These are phyloP conservation scores for Cryptocheilus praepositus DNA, from an alignment of 2,888 invertebrate genomes.

Conservation along the genomic window DNA sequence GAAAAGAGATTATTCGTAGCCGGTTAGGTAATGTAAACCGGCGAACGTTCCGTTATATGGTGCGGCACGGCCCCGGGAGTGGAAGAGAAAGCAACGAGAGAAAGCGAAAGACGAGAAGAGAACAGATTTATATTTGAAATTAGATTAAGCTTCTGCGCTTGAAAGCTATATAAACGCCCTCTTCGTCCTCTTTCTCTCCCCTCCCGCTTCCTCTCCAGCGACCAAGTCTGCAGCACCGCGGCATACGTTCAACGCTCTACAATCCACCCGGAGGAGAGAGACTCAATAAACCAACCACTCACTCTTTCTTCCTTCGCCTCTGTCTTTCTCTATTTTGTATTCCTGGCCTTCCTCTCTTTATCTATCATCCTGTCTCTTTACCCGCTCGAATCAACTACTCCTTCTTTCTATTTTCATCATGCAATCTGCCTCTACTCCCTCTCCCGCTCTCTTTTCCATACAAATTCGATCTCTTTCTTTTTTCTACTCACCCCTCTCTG, in stretches of 20 bases:
- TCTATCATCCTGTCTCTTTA: background rate
- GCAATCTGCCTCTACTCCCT: constrained; percentile 15
- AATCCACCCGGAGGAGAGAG: constrained; percentile 65
- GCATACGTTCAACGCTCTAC: constrained; percentile 61
- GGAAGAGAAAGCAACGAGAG: constrained; percentile 31
- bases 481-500: no score
- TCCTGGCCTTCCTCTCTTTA: constrained; percentile 8
- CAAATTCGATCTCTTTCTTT: background rate
- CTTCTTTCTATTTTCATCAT: constrained; percentile 37
- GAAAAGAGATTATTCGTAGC: constrained; percentile 62
- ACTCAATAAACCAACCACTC: constrained; percentile 72
- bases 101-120: constrained; percentile 58
- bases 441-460: constrained; percentile 7
- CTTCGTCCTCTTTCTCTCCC: constrained; percentile 48
- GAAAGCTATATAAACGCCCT: constrained; percentile 74
- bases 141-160: constrained; percentile 75
- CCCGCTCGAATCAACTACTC: constrained; percentile 12
- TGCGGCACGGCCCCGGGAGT: constrained; percentile 28
- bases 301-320: constrained; percentile 58
- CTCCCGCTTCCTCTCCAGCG: constrained; percentile 30
- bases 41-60: constrained; percentile 37
- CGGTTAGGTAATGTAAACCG: constrained; percentile 61
- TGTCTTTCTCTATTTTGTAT: constrained; percentile 32
- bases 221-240: constrained; percentile 27
- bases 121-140: constrained; percentile 75